Evolutionary conservation across 2,113 vertebrate genomes (phyloP), one percentile per base, ranked within the genome.

Genomic region (Diadophis punctatus): DNA sequence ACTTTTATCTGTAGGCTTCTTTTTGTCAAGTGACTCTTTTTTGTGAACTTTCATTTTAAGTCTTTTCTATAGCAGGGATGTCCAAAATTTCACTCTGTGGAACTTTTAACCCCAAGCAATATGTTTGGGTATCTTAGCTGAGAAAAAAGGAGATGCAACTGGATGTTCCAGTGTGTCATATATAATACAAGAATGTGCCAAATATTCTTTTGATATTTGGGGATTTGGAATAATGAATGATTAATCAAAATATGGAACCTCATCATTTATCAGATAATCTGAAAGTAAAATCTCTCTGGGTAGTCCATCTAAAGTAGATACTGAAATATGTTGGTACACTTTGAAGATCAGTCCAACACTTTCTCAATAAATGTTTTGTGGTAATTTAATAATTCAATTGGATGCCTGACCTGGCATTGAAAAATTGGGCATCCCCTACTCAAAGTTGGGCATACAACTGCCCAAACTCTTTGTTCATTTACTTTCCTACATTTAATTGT

Each of bases 371-470:
- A 18, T 14, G 43, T 27, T 92, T 87, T 92, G 39, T 49, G 30
- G 4, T 63, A 23, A 51, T 51, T n/a, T 16, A 91, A 51, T 87
- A 91, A 8, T 52, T 91, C 52, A 48, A 68, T 25, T 43, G 27
- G 2, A 1, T 74, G 0, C 91, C 96, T 60, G 93, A 92, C 94
- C 92, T 93, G 94, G 92, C 95, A 60, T 85, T 94, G 94, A 90
- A 95, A 88, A 92, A 96, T 95, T 97, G 96, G 96, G 96, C 96
- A 97, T 94, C 93, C 93, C 53, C 30, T 88, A 74, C 63, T 30
- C 34, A 58, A 87, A 55, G 43, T 56, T 94, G 53, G 94, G 93
- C 25, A 56, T 49, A 53, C 94, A 91, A 80, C 88, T 96, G 46
- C 93, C 90, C 89, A 90, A 0, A 4, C n/a, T 23, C 18, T 94